Conservation (phyloP, 2,113 vertebrate species). For the Epinephelus lanceolatus region DNA sequence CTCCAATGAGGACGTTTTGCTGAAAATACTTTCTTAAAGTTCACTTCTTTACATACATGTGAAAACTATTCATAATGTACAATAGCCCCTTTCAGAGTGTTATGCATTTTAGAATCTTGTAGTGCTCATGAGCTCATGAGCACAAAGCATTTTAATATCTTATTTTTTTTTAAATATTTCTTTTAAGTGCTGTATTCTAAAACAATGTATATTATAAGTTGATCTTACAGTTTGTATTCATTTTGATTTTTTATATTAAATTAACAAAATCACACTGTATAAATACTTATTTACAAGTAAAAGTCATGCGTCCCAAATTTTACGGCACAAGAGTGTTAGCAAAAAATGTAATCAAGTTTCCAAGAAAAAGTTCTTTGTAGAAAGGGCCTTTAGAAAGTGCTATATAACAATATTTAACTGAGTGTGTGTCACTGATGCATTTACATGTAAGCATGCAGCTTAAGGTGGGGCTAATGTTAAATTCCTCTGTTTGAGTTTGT, state of each 20-base stretch:
- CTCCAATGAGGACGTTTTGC: background rate
- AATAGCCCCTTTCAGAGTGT: too few relatives aligned
- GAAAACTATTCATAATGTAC: background rate
- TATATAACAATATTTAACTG: background rate
- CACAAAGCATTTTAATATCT: too few relatives aligned
- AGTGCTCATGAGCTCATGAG: too few relatives aligned
- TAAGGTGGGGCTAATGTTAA: background rate
- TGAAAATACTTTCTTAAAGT: background rate
- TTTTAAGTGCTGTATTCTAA: background rate
- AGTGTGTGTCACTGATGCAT: background rate
- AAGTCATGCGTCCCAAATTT: background rate
- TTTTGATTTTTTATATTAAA: too few relatives aligned
- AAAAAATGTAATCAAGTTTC: background rate
- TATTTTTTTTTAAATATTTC: background rate
- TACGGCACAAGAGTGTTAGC: background rate
- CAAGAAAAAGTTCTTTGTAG: background rate
- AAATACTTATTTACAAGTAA: background rate
- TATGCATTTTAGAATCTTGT: too few relatives aligned
- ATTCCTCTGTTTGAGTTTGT: background rate
- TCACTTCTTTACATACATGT: background rate
- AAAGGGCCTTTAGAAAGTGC: background rate
- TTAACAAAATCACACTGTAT: background rate
- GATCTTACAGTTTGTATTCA: background rate
- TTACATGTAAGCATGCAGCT: background rate
- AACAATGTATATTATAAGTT: background rate